These are phyloP conservation scores for Mesocentrotus franciscanus DNA, from an alignment of 53 echinoderm and acorn worm genomes.

Conservation along the genomic window DNA sequence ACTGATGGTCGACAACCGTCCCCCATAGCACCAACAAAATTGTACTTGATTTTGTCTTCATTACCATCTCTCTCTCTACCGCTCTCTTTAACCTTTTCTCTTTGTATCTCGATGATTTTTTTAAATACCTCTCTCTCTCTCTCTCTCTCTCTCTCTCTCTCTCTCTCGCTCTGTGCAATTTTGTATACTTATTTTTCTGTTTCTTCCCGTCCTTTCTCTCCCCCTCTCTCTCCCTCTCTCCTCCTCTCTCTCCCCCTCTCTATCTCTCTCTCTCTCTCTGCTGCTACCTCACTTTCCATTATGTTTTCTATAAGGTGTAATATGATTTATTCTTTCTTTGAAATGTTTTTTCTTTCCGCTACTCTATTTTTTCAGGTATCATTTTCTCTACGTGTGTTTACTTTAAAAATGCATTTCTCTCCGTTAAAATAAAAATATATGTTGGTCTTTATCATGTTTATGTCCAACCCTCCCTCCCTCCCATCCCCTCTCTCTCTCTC, in stretches of 20 bases:
- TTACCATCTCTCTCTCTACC: background rate
- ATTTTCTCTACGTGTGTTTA: background rate
- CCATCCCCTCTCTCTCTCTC: background rate
- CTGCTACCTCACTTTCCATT: background rate
- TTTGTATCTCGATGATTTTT: background rate
- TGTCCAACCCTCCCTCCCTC: too few relatives aligned
- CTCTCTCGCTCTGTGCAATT: background rate
- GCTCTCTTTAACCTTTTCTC: background rate
- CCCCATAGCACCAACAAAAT: conserved; percentile 1
- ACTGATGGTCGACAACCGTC: conserved; percentile 33
- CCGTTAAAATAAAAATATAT: background rate
- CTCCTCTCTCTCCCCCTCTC: background rate
- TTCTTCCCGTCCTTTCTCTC: background rate
- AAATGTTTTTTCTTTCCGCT: too few relatives aligned
- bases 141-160: background rate
- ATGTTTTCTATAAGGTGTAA: background rate
- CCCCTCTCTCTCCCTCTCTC: background rate
- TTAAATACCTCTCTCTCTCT: background rate
- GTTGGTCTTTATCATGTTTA: background rate
- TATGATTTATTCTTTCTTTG: too few relatives aligned
- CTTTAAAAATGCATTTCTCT: background rate
- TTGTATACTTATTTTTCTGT: background rate
- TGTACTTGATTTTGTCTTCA: conserved; percentile 16
- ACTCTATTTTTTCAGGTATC: too few relatives aligned
- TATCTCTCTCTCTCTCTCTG: background rate